Conservation (phyloP, 2,888 invertebrate species). For the Plagodis dolabraria region DNA sequence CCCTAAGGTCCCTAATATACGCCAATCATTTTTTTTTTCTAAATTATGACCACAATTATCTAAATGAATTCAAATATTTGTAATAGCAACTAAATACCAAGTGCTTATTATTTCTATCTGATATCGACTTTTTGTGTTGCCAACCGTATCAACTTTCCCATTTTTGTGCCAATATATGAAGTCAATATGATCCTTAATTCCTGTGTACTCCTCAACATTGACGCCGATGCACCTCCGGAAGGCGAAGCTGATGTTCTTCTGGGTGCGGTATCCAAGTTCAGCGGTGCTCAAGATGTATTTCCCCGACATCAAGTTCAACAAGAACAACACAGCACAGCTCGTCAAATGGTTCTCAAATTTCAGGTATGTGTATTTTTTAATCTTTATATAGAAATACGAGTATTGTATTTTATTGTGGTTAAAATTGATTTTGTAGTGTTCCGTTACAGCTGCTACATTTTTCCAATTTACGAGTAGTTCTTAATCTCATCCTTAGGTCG, state of each 20-base stretch:
- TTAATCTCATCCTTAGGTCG: neutral
- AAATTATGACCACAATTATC: no score
- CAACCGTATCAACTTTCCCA: neutral
- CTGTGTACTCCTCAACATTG: constrained; percentile 96
- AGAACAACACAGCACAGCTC: constrained; percentile 99
- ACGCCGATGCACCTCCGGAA: constrained; percentile 99
- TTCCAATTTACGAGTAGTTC: no score
- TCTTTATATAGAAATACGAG: no score
- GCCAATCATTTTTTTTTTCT: no score
- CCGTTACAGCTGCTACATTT: no score
- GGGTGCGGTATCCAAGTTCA: constrained; percentile 99
- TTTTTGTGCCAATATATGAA: constrained; percentile 14
- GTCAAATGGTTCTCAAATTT: constrained; percentile 99
- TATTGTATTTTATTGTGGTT: no score
- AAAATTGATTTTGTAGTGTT: no score
- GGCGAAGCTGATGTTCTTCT: constrained; percentile 99
- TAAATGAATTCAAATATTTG: no score
- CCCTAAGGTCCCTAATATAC: no score
- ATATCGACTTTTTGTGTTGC: neutral
- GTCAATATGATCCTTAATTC: constrained; percentile 88
- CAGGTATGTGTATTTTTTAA: constrained; percentile 89
- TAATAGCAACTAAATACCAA: no score
- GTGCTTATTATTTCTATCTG: neutral
- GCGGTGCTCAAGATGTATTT: constrained; percentile 99
- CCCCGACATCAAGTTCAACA: constrained; percentile 99